Conservation (phyloP, 2,797 vertebrate species). For the Alfaro cultratus region DNA sequence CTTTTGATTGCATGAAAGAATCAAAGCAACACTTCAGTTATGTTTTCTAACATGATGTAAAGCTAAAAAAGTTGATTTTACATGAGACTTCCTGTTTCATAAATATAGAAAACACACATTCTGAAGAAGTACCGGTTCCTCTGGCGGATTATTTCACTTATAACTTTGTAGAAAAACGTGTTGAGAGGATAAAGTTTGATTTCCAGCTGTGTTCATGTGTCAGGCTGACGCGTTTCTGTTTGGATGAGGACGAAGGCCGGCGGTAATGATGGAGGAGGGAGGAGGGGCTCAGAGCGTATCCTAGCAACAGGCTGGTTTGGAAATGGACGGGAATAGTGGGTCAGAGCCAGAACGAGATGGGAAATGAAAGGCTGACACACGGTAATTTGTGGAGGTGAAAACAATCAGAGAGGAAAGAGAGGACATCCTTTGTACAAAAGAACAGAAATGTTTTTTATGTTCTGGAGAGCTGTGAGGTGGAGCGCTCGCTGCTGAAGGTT, state of each 20-base stretch:
- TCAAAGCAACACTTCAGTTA: too few species aligned
- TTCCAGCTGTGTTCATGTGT: background rate
- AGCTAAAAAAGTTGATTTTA: too few species aligned
- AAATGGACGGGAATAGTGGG: background rate
- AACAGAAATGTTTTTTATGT: background rate
- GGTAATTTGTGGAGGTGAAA: background rate
- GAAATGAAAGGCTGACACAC: slow-evolving; percentile 31
- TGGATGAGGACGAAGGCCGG: background rate
- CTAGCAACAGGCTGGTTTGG: slow-evolving; percentile 3
- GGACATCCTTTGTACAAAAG: background rate
- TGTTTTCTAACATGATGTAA: too few species aligned
- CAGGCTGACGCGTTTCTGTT: background rate
- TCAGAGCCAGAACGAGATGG: slow-evolving; percentile 9
- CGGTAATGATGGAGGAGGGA: background rate
- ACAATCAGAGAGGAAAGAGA: background rate
- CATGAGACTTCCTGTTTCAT: too few species aligned
- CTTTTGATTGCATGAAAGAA: too few species aligned
- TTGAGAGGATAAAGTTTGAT: background rate
- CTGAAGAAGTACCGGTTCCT: too few species aligned
- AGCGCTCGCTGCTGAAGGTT: too few species aligned
- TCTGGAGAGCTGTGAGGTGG: background rate
- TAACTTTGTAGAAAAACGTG: too few species aligned
- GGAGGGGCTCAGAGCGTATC: background rate
- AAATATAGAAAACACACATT: too few species aligned
- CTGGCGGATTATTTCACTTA: too few species aligned